A percentile compares a stretch with the other conserved stretches of the same genome.
These are phyloP conservation scores for Epistrophe eligans DNA, from an alignment of 2,888 invertebrate species.

Conservation along the genomic window DNA sequence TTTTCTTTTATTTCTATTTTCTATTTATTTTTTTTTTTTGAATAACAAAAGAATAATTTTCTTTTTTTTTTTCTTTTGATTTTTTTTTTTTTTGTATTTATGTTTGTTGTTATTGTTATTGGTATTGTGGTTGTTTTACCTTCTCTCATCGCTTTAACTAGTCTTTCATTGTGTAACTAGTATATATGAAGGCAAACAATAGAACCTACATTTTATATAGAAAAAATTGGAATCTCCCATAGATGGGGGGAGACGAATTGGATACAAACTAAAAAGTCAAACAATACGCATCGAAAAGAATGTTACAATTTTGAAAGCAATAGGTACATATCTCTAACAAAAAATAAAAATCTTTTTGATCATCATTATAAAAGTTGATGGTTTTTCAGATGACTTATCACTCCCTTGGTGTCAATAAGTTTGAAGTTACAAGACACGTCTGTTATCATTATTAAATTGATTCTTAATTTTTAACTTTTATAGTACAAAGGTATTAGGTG, in stretches of 20 bases:
- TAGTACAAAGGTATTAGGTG: no score
- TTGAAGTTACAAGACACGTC: background rate
- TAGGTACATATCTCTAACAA: background rate
- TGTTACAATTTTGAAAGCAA: constrained; percentile 47
- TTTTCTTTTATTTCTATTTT: background rate
- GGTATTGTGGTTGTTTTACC: constrained; percentile 60
- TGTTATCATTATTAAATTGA: no score
- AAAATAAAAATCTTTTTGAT: background rate
- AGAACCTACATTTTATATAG: background rate
- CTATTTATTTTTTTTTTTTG: constrained; percentile 30
- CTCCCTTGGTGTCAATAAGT: background rate
- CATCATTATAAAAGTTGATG: background rate
- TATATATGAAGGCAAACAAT: constrained; percentile 6
- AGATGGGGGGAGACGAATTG: constrained; percentile 28
- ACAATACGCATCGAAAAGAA: constrained; percentile 52
- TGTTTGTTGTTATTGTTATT: constrained; percentile 48
- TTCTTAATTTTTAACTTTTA: no score
- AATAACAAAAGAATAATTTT: constrained; percentile 75
- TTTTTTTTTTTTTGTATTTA: background rate
- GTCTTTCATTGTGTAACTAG: constrained; percentile 42
- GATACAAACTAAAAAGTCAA: constrained; percentile 53
- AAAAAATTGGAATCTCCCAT: constrained; percentile 13
- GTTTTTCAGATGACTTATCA: background rate
- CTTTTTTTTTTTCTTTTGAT: constrained; percentile 32
- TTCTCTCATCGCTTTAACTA: constrained; percentile 27